Percentiles rank a stretch among this genome's conserved stretches.
These are phyloP conservation scores for Ridgeia piscesae DNA, from an alignment of 1,140 invertebrate genomes.

Conservation along the genomic window DNA sequence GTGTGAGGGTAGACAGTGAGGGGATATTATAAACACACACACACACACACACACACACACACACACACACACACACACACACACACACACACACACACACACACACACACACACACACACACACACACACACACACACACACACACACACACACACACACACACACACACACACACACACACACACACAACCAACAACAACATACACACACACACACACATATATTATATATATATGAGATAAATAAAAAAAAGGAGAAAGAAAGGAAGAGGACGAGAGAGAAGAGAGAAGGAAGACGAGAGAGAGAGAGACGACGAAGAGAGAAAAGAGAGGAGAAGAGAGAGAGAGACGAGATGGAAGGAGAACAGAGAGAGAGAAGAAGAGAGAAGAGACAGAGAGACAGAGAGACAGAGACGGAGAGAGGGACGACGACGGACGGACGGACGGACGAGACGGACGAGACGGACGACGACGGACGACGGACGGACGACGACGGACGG, in stretches of 20 bases:
- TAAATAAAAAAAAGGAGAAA: conserved; percentile 1
- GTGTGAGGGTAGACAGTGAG: too few species aligned
- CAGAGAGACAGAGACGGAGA: conserved; percentile 19
- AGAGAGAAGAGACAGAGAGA: not conserved
- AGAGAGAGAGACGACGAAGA: not conserved
- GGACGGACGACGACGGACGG: not conserved
- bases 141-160: too few species aligned
- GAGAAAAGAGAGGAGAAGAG: not conserved
- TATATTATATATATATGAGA: too few species aligned
- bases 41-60: too few species aligned
- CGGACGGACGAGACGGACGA: conserved; percentile 14
- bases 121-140: too few species aligned
- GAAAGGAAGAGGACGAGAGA: conserved; percentile 19
- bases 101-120: too few species aligned
- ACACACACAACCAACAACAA: too few species aligned
- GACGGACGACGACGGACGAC: not conserved
- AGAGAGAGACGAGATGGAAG: not conserved
- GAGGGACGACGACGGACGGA: conserved; percentile 11
- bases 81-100: too few species aligned
- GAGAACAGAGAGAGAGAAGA: not conserved
- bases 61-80: too few species aligned
- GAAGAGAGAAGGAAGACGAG: conserved; percentile 18
- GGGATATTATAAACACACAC: too few species aligned
- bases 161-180: too few species aligned
- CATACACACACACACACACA: too few species aligned